Evolutionary conservation across 2,797 vertebrate species (phyloP).

Genomic region (Sardinella longiceps): DNA sequence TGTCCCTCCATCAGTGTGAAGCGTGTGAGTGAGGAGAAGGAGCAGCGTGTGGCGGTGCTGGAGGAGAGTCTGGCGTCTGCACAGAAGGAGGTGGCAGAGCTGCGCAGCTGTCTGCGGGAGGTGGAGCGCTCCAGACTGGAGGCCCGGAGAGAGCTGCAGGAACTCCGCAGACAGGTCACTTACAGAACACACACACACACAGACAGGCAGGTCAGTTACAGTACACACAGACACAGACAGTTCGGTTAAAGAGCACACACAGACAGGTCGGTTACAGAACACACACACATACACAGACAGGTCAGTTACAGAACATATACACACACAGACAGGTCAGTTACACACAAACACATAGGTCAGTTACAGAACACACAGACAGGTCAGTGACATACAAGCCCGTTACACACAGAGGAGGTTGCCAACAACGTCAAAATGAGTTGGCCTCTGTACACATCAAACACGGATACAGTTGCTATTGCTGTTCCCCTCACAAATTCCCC

Average conservation of each 20-base stretch:
- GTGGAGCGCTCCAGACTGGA: conserved; percentile 88
- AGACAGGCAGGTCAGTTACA: not conserved
- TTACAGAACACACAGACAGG: too few relatives aligned
- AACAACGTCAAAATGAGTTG: too few relatives aligned
- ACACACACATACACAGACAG: too few relatives aligned
- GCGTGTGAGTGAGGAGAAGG: conserved; percentile 87
- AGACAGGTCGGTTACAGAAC: not conserved
- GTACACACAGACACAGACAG: not conserved
- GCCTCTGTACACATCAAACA: too few relatives aligned
- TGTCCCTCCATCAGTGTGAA: conserved; percentile 69
- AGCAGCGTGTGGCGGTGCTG: conserved; percentile 80
- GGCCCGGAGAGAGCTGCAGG: conserved; percentile 90
- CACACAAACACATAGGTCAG: too few relatives aligned
- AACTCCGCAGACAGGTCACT: conserved; percentile 88
- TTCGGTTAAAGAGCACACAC: not conserved
- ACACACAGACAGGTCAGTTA: too few relatives aligned
- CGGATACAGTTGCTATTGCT: too few relatives aligned
- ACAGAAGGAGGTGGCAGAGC: conserved; percentile 83
- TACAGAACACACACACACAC: too few relatives aligned
- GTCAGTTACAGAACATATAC: too few relatives aligned
- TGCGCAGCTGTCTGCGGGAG: conserved; percentile 85
- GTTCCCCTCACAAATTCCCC: too few relatives aligned
- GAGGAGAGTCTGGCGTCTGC: conserved; percentile 78
- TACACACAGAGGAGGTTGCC: too few relatives aligned
- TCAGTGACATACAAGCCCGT: too few relatives aligned